phyloP scores from a whole-genome alignment of 92 coral and sea anemone species.

The Galaxea fascicularis region DNA sequence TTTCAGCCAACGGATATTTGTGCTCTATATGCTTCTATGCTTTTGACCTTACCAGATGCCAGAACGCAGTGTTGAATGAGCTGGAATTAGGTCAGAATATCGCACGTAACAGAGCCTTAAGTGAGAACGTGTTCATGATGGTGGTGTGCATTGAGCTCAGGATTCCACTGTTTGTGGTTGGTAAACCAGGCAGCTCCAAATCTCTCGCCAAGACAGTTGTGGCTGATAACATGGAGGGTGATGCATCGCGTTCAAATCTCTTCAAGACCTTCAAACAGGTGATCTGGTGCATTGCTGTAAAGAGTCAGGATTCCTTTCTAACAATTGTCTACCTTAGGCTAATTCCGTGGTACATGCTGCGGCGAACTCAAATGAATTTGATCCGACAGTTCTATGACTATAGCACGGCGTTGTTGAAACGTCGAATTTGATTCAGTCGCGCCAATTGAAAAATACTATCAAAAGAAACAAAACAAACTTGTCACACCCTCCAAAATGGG shows the following conservation, averaged over 20 bases:
- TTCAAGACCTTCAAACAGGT: conserved; percentile 79
- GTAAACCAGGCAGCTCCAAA: conserved; percentile 94
- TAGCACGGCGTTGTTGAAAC: too few species aligned
- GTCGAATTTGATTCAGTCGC: too few species aligned
- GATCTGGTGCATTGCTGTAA: too few species aligned
- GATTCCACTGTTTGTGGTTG: conserved; percentile 93
- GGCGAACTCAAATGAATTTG: too few species aligned
- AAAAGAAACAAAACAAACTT: too few species aligned
- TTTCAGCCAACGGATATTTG: background rate
- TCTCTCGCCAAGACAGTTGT: conserved; percentile 90
- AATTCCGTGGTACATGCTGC: too few species aligned
- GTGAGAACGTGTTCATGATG: conserved; percentile 96
- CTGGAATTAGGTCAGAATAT: conserved; percentile 80
- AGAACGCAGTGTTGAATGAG: conserved; percentile 77
- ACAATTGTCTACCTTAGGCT: too few species aligned
- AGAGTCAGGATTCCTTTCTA: too few species aligned
- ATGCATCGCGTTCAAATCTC: conserved; percentile 62
- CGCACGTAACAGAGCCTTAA: conserved; percentile 82
- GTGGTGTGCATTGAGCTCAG: conserved; percentile 92
- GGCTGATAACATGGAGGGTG: conserved; percentile 81
- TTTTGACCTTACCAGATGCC: conserved; percentile 58
- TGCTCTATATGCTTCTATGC: background rate
- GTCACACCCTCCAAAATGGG: too few species aligned
- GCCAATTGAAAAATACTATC: too few species aligned
- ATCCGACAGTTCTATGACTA: too few species aligned